phyloP scores from a whole-genome alignment of 2,113 vertebrate species.

The Pungitius pungitius region DNA sequence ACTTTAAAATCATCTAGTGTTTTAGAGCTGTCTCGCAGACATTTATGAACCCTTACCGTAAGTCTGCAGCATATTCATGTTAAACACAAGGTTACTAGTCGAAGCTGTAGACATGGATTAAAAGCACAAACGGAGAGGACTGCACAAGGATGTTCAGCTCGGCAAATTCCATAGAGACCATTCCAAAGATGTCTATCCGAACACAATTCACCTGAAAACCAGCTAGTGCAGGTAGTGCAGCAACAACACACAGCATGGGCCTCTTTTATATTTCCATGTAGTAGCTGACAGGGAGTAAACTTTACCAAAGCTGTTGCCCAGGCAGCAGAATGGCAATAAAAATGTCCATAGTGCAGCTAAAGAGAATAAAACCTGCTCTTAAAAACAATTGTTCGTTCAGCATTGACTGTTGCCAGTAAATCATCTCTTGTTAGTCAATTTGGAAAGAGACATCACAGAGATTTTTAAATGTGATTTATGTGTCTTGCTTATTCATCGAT shows the following conservation, averaged over 20 bases:
- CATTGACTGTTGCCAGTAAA: neutral
- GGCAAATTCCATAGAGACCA: neutral
- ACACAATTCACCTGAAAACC: neutral
- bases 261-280: neutral
- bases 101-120: neutral
- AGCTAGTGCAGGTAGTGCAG: neutral
- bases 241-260: neutral
- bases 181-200: neutral
- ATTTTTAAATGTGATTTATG: neutral
- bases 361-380: neutral
- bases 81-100: neutral
- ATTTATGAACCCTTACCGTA: neutral
- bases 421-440: neutral
- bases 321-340: neutral
- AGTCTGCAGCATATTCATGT: neutral
- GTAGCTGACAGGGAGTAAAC: neutral
- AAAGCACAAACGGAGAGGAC: neutral
- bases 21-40: neutral
- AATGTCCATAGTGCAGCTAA: neutral
- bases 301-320: neutral
- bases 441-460: neutral
- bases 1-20: neutral
- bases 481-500: neutral
- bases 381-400: neutral
- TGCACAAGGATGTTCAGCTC: neutral